Base-by-base conservation (phyloP, 2,113 vertebrate genomes). In the Merops nubicus region DNA sequence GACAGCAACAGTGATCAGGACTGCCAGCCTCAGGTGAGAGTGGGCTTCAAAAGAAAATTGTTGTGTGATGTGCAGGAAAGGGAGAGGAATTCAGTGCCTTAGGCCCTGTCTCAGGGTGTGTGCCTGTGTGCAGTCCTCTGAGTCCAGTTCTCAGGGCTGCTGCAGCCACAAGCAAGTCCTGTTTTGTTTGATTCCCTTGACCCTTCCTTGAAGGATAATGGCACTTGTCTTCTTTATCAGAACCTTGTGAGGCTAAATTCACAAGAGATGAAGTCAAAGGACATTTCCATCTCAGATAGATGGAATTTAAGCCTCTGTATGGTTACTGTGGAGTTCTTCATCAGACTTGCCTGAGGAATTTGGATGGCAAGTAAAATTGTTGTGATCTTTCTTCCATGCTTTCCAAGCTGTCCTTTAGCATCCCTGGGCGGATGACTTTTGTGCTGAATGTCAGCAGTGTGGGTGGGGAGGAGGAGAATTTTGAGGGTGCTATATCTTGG, bases 21-120 rank as follows among this genome's bases (percentile, higher is more conserved):
- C 93, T 99, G 99, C 87, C 98, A 96, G 18, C 98, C 98, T 65
- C 99, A 99, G 99, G 99, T 99, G 67, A 97, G 96, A n/a, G 7
- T 2, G 0, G 28, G 26, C 70, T 75, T 22, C 11, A 15, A 29
- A 89, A 36, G 29, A 36, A 5, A 57, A 53, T 2, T 43, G 20
- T 34, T 45, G 8, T 3, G 4, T 64, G 69, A 31, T 7, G 2
- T 10, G 18, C 4, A 26, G 18, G 29, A 22, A 1, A 78, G 8
- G 59, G 47, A 19, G 15, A 22, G 8, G 2, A 10, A 6, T 14
- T 36, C 9, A 9, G 26, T 15, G 34, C 62, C 40, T 70, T 12
- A 11, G 36, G 18, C 10, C 12, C 42, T 36, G 29, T 31, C 26
- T 69, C 18, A 2, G 28, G 16, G 9, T 6, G 17, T 16, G 28